Evolutionary conservation across 2,888 invertebrate species (phyloP), one percentile per base, ranked within the genome.

Genomic region (Drosophila borborema): DNA sequence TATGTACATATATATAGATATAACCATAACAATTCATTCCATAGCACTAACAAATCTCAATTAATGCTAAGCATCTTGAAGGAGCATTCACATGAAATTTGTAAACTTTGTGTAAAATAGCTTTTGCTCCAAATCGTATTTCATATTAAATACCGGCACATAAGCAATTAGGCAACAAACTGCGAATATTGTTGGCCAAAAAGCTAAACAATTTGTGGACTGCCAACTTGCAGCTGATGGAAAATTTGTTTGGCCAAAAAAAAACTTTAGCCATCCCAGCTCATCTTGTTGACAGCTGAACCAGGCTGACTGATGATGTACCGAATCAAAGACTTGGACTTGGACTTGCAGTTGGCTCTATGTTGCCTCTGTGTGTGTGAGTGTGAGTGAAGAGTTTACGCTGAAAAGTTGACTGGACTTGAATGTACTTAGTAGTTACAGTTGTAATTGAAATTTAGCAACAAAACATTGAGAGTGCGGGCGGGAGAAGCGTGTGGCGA

Each of bases 401-500:
- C 74, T 69, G 58, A 41, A 75, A 81, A 71, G 79, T 84, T 81
- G 72, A 74, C 80, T 75, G 75, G 74, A 87, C 82, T 80, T 84
- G 80, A 77, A 87, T 87, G 85, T 87, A 87, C 77, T 85, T 88
- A 82, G 81, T 75, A 87, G 80, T 76, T 85, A 73, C 75, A 81
- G 73, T 72, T 83, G 86, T 86, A 86, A 87, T 90, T 87, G 90
- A 86, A 87, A 90, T 86, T 86, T 83, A 83, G 81, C 90, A 82
- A 77, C 87, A 76, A 87, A 76, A 74, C 71, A 63, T 73, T 38
- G 18, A 38, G 28, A 38, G 59, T 14, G 6, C 14, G 20, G 43
- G 18, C 31, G 31, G 14, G 3, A 34, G 10, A 2, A 40, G 40
- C 40, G 14, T n/a, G 41, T 4, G 23, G 65, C 20, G 31, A 53